Percentiles rank a stretch among this genome's conserved stretches.
phyloP scores from a whole-genome alignment of 1,140 invertebrate species.

The Tetragnatha versicolor region DNA sequence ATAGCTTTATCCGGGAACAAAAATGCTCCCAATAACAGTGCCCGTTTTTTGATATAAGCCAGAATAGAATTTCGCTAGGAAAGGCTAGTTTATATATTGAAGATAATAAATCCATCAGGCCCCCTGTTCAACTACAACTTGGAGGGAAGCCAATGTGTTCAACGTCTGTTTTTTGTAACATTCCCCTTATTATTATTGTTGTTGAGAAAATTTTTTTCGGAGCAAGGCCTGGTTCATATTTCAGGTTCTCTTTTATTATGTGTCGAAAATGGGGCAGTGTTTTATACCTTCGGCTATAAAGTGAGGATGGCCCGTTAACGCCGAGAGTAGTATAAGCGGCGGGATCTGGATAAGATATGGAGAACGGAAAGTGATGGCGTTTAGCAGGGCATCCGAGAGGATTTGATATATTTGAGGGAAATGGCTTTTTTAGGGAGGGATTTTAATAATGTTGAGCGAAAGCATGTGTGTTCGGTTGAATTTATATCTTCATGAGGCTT shows the following conservation, averaged over 20 bases:
- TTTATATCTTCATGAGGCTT: too few relatives aligned
- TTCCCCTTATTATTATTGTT: neutral
- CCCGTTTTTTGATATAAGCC: slow-evolving; percentile 26
- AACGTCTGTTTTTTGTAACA: neutral
- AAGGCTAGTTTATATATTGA: slow-evolving; percentile 16
- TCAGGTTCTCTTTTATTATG: neutral
- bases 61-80: slow-evolving; percentile 22
- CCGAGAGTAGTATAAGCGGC: neutral
- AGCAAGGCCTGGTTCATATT: neutral
- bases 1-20: too few relatives aligned
- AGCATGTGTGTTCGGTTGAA: too few relatives aligned
- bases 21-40: too few relatives aligned
- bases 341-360: too few relatives aligned
- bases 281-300: neutral
- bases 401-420: too few relatives aligned
- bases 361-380: too few relatives aligned
- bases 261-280: neutral
- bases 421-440: too few relatives aligned
- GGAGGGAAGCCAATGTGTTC: slow-evolving; percentile 27
- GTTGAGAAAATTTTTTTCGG: neutral
- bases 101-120: slow-evolving; percentile 34
- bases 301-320: neutral
- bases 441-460: too few relatives aligned
- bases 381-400: too few relatives aligned
- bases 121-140: slow-evolving; percentile 10